phyloP scores from a whole-genome alignment of 2,113 vertebrate species.

The Morphnarchus princeps region DNA sequence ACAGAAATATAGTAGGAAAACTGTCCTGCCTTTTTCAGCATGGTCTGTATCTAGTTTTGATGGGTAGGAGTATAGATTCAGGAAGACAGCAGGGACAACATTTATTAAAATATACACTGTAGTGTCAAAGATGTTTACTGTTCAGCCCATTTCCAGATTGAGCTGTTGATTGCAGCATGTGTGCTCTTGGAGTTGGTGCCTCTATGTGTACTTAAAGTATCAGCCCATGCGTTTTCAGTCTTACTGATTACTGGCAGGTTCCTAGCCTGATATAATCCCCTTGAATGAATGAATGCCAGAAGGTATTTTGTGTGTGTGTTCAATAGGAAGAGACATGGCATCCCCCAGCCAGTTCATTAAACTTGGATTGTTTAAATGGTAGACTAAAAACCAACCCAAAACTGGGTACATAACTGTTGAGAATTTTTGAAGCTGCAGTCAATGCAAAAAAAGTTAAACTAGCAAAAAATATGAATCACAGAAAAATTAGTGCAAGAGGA shows the following conservation, averaged over 20 bases:
- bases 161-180: not conserved
- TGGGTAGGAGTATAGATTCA: not conserved
- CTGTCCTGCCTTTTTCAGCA: not conserved
- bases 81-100: not conserved
- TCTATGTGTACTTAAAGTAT: not conserved
- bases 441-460: not conserved
- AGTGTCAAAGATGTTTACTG: not conserved
- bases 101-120: not conserved
- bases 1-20: not conserved
- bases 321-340: not conserved
- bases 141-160: not conserved
- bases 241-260: not conserved
- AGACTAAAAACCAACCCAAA: not conserved
- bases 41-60: not conserved
- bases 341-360: not conserved
- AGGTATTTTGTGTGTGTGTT: not conserved
- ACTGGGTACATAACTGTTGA: not conserved
- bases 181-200: not conserved
- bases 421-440: not conserved
- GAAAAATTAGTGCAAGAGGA: not conserved
- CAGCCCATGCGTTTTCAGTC: not conserved
- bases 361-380: not conserved
- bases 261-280: not conserved
- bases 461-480: not conserved
- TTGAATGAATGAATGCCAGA: not conserved